A percentile compares a stretch with the other conserved stretches of the same genome.
These are phyloP conservation scores for Iselma pallidipennis DNA, from an alignment of 2,888 invertebrate genomes.

Conservation along the genomic window DNA sequence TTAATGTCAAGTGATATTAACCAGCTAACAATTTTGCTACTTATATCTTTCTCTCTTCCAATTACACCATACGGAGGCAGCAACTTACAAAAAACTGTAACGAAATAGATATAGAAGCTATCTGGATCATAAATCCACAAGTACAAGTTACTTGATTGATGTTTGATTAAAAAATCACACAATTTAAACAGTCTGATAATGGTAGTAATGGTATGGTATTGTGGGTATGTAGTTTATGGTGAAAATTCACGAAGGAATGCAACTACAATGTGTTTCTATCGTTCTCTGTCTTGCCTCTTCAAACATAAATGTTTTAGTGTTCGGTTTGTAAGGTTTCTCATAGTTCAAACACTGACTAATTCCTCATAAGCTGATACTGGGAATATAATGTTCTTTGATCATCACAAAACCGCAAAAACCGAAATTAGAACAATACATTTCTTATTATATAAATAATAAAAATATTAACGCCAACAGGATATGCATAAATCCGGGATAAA, in stretches of 20 bases:
- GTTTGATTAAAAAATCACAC: too few species aligned
- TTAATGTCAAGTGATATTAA: neutral
- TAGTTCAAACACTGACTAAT: slow-evolving; percentile 20
- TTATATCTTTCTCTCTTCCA: neutral
- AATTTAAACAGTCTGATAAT: neutral
- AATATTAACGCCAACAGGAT: neutral
- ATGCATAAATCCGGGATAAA: too few species aligned
- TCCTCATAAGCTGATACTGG: slow-evolving; percentile 19
- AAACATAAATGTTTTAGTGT: neutral
- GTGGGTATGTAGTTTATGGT: neutral
- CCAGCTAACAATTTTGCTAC: neutral
- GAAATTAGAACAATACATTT: neutral
- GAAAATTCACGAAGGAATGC: neutral
- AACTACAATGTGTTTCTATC: neutral
- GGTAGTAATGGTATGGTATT: neutral
- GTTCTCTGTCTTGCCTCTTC: neutral
- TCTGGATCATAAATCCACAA: too few species aligned
- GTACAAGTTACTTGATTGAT: too few species aligned
- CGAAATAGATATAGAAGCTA: too few species aligned
- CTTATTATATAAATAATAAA: neutral
- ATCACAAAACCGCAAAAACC: slow-evolving; percentile 1
- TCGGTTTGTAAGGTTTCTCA: slow-evolving; percentile 17
- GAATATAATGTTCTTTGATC: neutral
- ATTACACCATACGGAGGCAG: too few species aligned
- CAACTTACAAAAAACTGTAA: too few species aligned